Conservation (phyloP, 2,888 invertebrate species). For the Ornithoptera priamus region DNA sequence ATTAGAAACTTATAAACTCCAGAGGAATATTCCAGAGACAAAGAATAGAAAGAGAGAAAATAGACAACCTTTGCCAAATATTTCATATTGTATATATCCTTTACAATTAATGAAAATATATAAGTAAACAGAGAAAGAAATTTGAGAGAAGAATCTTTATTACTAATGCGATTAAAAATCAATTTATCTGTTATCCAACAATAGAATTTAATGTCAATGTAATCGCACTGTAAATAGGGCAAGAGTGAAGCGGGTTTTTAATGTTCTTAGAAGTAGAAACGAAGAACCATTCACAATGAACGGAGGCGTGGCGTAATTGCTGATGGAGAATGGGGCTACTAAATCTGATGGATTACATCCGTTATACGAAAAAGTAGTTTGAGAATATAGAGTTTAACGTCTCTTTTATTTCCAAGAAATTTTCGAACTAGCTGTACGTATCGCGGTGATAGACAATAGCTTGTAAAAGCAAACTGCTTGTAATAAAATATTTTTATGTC, state of each 20-base stretch:
- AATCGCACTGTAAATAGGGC: not conserved
- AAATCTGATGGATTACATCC: constrained; percentile 29
- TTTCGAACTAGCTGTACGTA: not conserved
- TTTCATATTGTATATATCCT: no score
- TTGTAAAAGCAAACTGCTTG: no score
- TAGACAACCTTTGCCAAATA: no score
- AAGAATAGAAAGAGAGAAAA: no score
- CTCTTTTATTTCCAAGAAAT: not conserved
- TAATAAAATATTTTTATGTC: no score
- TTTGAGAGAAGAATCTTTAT: no score
- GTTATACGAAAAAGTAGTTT: constrained; percentile 9
- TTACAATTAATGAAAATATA: no score
- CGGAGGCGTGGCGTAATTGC: constrained; percentile 26
- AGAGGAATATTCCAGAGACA: no score
- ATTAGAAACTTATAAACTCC: no score
- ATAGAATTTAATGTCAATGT: constrained; percentile 3
- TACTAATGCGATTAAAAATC: no score
- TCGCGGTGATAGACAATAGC: no score
- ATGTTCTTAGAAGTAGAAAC: constrained; percentile 26
- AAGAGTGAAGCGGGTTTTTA: constrained; percentile 11
- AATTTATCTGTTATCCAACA: not conserved
- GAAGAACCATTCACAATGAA: constrained; percentile 25
- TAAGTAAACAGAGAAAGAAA: no score
- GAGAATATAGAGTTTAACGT: not conserved
- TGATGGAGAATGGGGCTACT: constrained; percentile 26